phyloP scores from a whole-genome alignment of 1,140 invertebrate species.

The Rhyacophila brunnea region DNA sequence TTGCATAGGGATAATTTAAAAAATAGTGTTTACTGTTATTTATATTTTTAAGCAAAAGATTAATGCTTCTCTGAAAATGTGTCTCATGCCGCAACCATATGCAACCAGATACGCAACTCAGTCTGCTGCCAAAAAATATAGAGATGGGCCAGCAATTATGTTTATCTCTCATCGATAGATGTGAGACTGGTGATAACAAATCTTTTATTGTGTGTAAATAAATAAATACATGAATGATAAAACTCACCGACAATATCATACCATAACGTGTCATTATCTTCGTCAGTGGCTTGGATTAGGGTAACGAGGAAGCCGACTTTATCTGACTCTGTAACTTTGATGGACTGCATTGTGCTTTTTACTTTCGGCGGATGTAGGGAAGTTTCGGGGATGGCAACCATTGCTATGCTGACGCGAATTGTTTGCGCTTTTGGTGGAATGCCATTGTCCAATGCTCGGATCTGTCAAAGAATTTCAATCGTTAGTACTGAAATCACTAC shows the following conservation, averaged over 20 bases:
- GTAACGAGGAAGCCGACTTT: slow-evolving; percentile 78
- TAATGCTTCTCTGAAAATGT: no score
- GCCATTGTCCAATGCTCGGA: slow-evolving; percentile 79
- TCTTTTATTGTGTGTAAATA: no score
- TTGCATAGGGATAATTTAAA: no score
- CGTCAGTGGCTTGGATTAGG: slow-evolving; percentile 77
- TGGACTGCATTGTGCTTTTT: slow-evolving; percentile 60
- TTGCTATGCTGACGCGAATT: slow-evolving; percentile 69
- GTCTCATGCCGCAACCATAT: no score
- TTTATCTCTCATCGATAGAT: no score
- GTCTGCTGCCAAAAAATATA: no score
- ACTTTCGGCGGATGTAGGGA: slow-evolving; percentile 65
- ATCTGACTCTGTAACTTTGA: slow-evolving; percentile 82
- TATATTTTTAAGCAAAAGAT: no score
- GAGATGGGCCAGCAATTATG: no score
- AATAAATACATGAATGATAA: neutral
- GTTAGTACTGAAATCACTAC: no score
- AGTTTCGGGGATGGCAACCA: slow-evolving; percentile 57
- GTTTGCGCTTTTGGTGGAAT: slow-evolving; percentile 65
- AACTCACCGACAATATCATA: slow-evolving; percentile 84
- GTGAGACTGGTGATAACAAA: no score
- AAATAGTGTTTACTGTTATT: no score
- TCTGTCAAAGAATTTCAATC: slow-evolving; percentile 59
- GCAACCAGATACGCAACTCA: no score
- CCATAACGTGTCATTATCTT: slow-evolving; percentile 82